phyloP scores from a whole-genome alignment of 2,113 vertebrate genomes.

The Tachuris rubrigastra region DNA sequence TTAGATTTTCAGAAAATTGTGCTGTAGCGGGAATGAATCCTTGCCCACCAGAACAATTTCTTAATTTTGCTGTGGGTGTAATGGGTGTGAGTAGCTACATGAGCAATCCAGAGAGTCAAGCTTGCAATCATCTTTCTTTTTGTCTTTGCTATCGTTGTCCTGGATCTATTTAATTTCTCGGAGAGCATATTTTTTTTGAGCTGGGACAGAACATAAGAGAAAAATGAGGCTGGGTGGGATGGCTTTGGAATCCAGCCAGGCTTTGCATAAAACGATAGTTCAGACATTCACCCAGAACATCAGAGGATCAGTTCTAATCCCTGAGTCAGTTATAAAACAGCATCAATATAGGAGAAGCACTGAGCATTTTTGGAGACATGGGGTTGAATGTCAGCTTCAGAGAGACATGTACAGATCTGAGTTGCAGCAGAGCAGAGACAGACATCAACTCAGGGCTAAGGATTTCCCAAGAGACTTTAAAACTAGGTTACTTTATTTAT shows the following conservation, averaged over 20 bases:
- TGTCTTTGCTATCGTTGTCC: not conserved
- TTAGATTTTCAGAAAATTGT: not conserved
- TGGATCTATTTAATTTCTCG: not conserved
- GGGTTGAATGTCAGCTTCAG: conserved; percentile 17
- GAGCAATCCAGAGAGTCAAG: not conserved
- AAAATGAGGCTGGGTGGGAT: not conserved
- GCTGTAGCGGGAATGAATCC: not conserved
- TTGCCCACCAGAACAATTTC: fast-evolving
- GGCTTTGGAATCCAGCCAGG: not conserved
- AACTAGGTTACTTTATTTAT: conserved; percentile 41
- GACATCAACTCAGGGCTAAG: not conserved
- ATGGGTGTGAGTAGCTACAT: not conserved
- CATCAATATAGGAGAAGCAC: not conserved
- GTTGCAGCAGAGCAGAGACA: not conserved
- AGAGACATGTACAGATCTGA: not conserved
- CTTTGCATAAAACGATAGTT: not conserved
- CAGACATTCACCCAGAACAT: not conserved
- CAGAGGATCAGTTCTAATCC: conserved; percentile 11
- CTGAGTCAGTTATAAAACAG: not conserved
- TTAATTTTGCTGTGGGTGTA: not conserved
- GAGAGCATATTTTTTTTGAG: not conserved
- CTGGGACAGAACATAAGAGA: not conserved
- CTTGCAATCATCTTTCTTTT: not conserved
- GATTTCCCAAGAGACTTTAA: conserved; percentile 27
- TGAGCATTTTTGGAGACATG: fast-evolving